Base-by-base conservation (phyloP, 2,797 vertebrate genomes). In the Selene dorsalis region DNA sequence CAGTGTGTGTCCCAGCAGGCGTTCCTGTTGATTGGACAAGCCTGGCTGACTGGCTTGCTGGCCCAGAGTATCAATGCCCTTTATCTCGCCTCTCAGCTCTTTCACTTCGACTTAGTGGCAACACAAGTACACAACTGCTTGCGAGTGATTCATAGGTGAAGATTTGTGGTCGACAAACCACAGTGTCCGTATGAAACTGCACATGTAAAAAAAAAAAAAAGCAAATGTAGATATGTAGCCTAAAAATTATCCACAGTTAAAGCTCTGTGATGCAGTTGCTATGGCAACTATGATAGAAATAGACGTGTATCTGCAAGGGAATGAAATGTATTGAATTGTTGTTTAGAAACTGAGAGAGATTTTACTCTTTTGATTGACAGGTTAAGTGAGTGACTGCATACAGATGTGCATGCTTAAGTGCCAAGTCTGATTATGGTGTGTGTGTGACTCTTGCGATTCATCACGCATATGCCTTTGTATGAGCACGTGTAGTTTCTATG, bases 211-310 rank as follows among this genome's bases (percentile, higher is more conserved):
- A 30, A 30, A n/a, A 30, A 30, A 30, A 84, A 83, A 88, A 80
- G 82, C 83, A 76, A 91, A 87, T 84, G 89, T 80, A 88, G 89
- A 91, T 87, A 90, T 69, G 83, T 87, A 81, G 91, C 87, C 82
- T 89, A 87, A 89, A 94, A 94, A 94, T 93, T 92, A 95, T 92
- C 93, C 93, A 91, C 93, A 89, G 93, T 94, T 93, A 93, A 91
- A 87, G 90, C 91, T 85, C 92, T 91, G 92, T 93, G 93, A 94
- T 94, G 92, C 93, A 94, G 95, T 95, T 95, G 94, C 94, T 91
- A 95, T 95, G 94, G 94, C 88, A 94, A 95, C 95, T 78, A 88
- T 94, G 93, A 94, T 95, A 90, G 94, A 94, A 95, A 94, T 95
- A 95, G 94, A 94, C 88, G 73, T 92, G 92, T 91, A 92, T 95